Conservation (phyloP, 1,140 invertebrate species). For the Drosophila parabipectinata region DNA sequence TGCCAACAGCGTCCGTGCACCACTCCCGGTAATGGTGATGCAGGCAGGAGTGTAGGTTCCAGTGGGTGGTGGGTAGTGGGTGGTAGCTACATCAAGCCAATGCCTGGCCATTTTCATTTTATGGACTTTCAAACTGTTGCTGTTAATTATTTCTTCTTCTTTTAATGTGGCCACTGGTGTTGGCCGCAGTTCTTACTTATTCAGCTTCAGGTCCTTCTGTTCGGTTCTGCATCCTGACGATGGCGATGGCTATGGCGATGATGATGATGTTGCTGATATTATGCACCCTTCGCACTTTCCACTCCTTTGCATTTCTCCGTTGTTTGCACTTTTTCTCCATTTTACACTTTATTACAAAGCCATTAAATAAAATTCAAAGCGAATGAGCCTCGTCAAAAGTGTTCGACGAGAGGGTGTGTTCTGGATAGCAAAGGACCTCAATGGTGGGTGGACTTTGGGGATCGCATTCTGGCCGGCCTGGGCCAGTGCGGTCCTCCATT, state of each 20-base stretch:
- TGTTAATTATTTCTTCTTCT: slow-evolving; percentile 82
- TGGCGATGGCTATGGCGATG: slow-evolving; percentile 25
- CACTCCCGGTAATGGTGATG: slow-evolving; percentile 40
- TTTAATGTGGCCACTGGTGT: slow-evolving; percentile 75
- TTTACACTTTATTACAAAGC: slow-evolving; percentile 83
- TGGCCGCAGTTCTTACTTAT: slow-evolving; percentile 66
- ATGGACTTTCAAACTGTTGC: slow-evolving; percentile 82
- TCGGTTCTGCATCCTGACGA: slow-evolving; percentile 29
- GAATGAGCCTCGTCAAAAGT: slow-evolving; percentile 69
- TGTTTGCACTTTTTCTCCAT: slow-evolving; percentile 81
- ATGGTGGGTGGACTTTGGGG: background rate
- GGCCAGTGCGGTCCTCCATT: slow-evolving; percentile 27
- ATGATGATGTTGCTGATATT: slow-evolving; percentile 69
- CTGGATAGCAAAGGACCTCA: background rate
- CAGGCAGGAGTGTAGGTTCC: slow-evolving; percentile 3
- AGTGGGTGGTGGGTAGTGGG: background rate
- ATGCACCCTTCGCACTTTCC: slow-evolving; percentile 51
- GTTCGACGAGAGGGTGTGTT: slow-evolving; percentile 21
- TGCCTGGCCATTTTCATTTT: slow-evolving; percentile 73
- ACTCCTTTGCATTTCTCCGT: slow-evolving; percentile 45
- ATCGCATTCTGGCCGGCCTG: slow-evolving; percentile 47
- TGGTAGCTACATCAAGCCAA: slow-evolving; percentile 20
- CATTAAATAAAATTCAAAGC: slow-evolving; percentile 83
- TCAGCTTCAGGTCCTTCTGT: slow-evolving; percentile 9
- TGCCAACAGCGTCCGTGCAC: slow-evolving; percentile 21